phyloP scores from a whole-genome alignment of 1,140 invertebrate species.

The Nomia melanderi region DNA sequence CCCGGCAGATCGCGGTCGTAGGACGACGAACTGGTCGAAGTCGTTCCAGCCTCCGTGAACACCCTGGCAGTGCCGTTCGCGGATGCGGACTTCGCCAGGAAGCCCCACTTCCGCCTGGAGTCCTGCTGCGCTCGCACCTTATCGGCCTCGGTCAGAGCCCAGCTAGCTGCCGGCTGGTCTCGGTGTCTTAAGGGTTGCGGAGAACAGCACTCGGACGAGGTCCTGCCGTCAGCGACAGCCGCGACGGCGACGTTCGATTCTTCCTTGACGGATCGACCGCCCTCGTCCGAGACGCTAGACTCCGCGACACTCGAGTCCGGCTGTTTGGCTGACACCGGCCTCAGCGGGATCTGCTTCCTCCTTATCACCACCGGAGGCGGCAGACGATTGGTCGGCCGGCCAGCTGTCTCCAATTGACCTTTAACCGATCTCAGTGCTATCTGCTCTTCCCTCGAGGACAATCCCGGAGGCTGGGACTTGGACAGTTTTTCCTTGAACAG shows the following conservation, averaged over 20 bases:
- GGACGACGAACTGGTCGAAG: conserved; percentile 57
- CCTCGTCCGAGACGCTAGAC: conserved; percentile 64
- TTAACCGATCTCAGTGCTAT: conserved; percentile 70
- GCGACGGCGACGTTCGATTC: conserved; percentile 34
- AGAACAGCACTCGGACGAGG: conserved; percentile 32
- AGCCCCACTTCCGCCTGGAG: conserved; percentile 45
- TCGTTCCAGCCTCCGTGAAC: conserved; percentile 58
- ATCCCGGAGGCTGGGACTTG: conserved; percentile 71
- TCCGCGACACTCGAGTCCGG: conserved; percentile 58
- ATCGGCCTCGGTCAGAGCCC: conserved; percentile 18
- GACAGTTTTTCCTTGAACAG: conserved; percentile 68
- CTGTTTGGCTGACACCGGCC: conserved; percentile 35
- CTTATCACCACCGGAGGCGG: conserved; percentile 74
- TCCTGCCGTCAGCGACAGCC: not conserved
- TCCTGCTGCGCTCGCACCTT: not conserved
- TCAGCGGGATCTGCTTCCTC: conserved; percentile 67
- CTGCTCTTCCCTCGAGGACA: conserved; percentile 62
- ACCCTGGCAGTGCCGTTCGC: conserved; percentile 61
- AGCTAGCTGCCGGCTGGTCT: too few relatives aligned
- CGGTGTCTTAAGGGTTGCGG: not conserved
- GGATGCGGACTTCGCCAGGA: conserved; percentile 66
- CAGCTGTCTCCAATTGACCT: conserved; percentile 54
- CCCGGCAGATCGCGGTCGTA: conserved; percentile 55
- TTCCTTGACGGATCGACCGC: conserved; percentile 62
- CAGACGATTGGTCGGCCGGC: conserved; percentile 60